Evolutionary conservation across 2,888 invertebrate species (phyloP), one percentile per base, ranked within the genome.

Genomic region (Nycteola revayana): DNA sequence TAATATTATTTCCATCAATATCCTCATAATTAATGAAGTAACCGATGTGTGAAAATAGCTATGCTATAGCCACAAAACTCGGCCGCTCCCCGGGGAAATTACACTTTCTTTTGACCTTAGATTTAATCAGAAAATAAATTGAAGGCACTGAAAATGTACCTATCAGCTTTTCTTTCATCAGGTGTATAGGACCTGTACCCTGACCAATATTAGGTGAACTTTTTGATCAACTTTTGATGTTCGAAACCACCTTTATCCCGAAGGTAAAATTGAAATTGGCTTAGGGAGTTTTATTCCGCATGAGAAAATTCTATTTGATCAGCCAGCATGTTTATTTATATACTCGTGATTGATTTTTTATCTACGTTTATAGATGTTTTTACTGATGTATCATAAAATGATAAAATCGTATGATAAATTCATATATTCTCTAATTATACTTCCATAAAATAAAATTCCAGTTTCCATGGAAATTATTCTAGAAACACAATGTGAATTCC

Each of bases 1-100:
- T n/a, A n/a, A n/a, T n/a, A n/a, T n/a, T n/a, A n/a, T n/a, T n/a
- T n/a, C n/a, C n/a, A n/a, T n/a, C n/a, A n/a, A n/a, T n/a, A n/a
- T 37, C 28, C 38, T 57, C 39, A 54, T 57, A 49, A 57, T 60
- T 63, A 61, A 58, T 60, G 48, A 32, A 32, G 14, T 14, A 14
- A 14, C 14, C 5, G 42, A 40, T 30, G 30, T 42, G 56, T 60
- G 64, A 69, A 68, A 62, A 69, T 66, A 66, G 69, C 58, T 66
- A 58, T 59, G 56, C 44, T 66, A 64, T 57, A 66, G 59, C 56
- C 50, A 48, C 53, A 42, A 60, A 66, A 65, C 59, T 65, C 60
- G 63, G 51, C 43, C 52, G 52, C 39, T 50, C 76, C 57, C 72
- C 1, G 28, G 75, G 75, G 75, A 77, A 77, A 75, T 77, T 73